Evolutionary conservation across 2,113 vertebrate genomes (phyloP).

Genomic region (Gasterosteus nipponicus): DNA sequence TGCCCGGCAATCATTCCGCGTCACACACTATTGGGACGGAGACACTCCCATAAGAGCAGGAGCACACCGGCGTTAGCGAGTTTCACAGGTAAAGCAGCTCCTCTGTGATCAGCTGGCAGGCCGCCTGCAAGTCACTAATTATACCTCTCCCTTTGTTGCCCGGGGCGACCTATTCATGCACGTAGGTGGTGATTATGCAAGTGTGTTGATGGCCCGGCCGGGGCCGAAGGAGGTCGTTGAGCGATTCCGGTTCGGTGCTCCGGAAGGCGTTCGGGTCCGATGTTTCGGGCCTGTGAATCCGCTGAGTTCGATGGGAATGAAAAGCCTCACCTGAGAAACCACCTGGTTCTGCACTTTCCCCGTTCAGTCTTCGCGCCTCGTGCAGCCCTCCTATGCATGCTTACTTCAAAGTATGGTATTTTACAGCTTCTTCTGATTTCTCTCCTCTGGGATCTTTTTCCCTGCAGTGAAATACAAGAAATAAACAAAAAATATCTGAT

Average conservation of each 20-base stretch:
- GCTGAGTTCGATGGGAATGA: not conserved
- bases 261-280: not conserved
- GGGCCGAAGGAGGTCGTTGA: conserved; percentile 19
- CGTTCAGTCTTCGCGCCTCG: not conserved
- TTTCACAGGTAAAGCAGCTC: conserved; percentile 39
- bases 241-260: not conserved
- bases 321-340: conserved; percentile 6
- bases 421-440: not conserved
- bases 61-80: conserved; percentile 16
- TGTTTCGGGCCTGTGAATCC: not conserved
- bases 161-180: conserved; percentile 47
- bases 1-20: not conserved
- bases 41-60: conserved; percentile 3
- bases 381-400: not conserved
- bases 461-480: conserved; percentile 10
- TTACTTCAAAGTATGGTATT: not conserved
- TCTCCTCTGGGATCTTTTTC: not conserved
- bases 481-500: not conserved
- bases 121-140: conserved; percentile 65
- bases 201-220: conserved; percentile 61
- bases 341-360: not conserved
- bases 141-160: conserved; percentile 47
- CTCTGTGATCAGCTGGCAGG: conserved; percentile 59
- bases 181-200: conserved; percentile 66
- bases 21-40: not conserved